Base-by-base conservation (phyloP, 2,888 invertebrate species). In the Periphyllus acericola region DNA sequence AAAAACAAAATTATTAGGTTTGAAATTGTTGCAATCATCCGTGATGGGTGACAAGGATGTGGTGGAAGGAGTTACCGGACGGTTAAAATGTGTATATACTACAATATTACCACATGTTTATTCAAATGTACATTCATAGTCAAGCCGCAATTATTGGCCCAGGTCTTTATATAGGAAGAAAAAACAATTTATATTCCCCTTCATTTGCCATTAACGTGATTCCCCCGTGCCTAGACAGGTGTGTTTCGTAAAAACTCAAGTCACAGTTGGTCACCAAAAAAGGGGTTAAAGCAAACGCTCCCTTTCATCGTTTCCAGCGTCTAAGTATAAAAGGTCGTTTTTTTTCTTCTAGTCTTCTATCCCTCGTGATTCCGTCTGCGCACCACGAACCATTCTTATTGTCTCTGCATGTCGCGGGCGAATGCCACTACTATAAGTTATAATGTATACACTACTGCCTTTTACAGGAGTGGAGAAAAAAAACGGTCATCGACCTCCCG, bases 401-500 rank as follows among this genome's bases (percentile, higher is more conserved):
- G 86, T 86, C 52, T 84, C 36, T 66, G n/a, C n/a, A n/a, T n/a
- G 60, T 68, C 66, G 66, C 60, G 60, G 76, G 32, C 66, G 60
- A 74, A 66, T 29, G 17, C 71, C 21, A 25, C 25, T 25, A 46
- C 29, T 29, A 29, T 76, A 76, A 9, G 8, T 36, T 36, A 74
- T 21, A 14, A 36, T 74, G 6, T 36, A 74, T 74, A 74, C n/a
- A 25, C 68, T 71, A 55, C 36, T 32, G 76, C 75, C 60, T 83
- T 75, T 83, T 83, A 75, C 36, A 34, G 36, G n/a, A 75, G 81
- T 71, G 71, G 36, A 21, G 19, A 78, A 34, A 83, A 85, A 87
- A 87, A 87, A 87, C 87, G 87, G 87, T 46, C 81, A 87, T 81
- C 81, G 87, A 87, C 87, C 87, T 81, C 87, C 87, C 60, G 87